A percentile compares a stretch with the other conserved stretches of the same genome.
Conservation (phyloP, 2,888 invertebrate genomes). For the Heliconius cydno region DNA sequence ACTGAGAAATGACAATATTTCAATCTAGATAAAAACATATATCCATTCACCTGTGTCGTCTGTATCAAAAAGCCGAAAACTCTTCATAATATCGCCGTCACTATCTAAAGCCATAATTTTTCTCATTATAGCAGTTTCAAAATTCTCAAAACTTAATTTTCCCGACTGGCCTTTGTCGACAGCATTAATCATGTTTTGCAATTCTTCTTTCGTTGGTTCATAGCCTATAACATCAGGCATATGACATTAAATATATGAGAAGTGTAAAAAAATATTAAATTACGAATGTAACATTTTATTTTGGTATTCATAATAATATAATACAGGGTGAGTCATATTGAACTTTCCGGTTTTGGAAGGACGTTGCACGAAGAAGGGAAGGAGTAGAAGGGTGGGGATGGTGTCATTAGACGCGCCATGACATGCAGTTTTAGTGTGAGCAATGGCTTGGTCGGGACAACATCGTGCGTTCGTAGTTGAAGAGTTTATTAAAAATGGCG, state of each 20-base stretch:
- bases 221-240: conserved; percentile 57
- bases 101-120: conserved; percentile 74
- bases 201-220: conserved; percentile 76
- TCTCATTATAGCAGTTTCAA: conserved; percentile 76
- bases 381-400: too few relatives aligned
- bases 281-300: not conserved
- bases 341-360: too few relatives aligned
- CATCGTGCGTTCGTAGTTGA: too few relatives aligned
- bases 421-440: too few relatives aligned
- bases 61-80: conserved; percentile 75
- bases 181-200: conserved; percentile 70
- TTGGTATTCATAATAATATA: too few relatives aligned
- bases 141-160: conserved; percentile 76
- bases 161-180: conserved; percentile 75
- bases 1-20: not conserved
- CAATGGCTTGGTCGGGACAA: too few relatives aligned
- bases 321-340: too few relatives aligned
- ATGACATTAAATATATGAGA: not conserved
- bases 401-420: too few relatives aligned
- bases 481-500: too few relatives aligned
- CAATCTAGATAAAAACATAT: not conserved
- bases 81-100: conserved; percentile 79
- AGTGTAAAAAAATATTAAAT: not conserved
- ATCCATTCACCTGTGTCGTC: conserved; percentile 65
- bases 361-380: too few relatives aligned